These are phyloP conservation scores for Cygnus olor DNA, from an alignment of 2,797 vertebrate species.

Conservation along the genomic window DNA sequence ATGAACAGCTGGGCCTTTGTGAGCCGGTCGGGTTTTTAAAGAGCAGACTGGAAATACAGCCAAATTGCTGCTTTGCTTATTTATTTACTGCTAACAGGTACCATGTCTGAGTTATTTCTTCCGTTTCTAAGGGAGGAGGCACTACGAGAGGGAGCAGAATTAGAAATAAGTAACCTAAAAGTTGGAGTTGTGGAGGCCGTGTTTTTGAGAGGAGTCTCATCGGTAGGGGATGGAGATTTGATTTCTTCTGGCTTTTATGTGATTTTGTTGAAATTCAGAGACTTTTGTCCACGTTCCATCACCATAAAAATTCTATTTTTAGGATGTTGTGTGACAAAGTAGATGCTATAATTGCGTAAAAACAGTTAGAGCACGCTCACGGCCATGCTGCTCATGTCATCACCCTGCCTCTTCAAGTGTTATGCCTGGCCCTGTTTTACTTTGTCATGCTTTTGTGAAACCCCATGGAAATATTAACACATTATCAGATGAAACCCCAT, in stretches of 20 bases:
- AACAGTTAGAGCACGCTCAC: rapidly evolving
- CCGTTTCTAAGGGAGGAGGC: neutral
- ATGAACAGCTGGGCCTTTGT: neutral
- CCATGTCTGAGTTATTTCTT: rapidly evolving
- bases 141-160: neutral
- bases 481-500: neutral
- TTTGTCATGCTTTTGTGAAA: neutral
- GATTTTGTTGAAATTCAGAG: neutral
- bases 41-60: neutral
- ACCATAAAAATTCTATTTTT: neutral
- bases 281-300: neutral
- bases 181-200: no score
- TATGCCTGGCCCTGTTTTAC: neutral
- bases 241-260: neutral
- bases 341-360: neutral
- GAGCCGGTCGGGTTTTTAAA: neutral
- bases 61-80: neutral
- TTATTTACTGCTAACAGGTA: neutral
- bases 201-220: neutral
- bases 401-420: neutral
- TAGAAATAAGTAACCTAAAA: rapidly evolving
- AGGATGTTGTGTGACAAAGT: neutral
- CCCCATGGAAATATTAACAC: no score
- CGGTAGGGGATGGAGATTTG: no score
- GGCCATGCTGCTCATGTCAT: no score